These are phyloP conservation scores for Peromyscus leucopus DNA, from an alignment of 2,113 vertebrate genomes.

Conservation along the genomic window DNA sequence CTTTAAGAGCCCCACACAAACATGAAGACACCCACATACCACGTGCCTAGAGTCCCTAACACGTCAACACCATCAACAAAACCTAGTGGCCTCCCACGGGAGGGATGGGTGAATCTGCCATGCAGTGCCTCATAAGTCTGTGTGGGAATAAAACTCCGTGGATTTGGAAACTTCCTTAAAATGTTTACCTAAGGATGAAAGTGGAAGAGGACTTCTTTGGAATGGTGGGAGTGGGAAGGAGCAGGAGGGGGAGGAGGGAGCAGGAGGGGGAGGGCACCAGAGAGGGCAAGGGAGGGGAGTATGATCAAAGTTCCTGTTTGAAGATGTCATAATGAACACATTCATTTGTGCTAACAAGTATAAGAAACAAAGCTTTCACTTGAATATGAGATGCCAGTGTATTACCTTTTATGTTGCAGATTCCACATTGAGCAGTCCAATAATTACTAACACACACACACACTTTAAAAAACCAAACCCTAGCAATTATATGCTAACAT, in stretches of 20 bases:
- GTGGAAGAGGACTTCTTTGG: background rate
- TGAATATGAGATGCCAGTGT: background rate
- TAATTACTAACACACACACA: background rate
- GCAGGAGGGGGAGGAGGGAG: background rate
- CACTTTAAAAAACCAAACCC: background rate
- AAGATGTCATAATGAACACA: background rate
- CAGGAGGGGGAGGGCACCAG: background rate
- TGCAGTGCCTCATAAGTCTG: background rate
- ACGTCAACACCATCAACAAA: background rate
- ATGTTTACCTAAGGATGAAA: background rate
- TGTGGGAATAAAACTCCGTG: background rate
- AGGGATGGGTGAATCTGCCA: background rate
- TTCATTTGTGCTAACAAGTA: background rate
- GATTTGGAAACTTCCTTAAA: background rate
- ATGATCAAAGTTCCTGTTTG: background rate
- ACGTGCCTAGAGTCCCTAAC: background rate
- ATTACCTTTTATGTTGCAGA: background rate
- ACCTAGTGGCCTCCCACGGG: background rate
- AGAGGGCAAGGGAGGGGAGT: background rate
- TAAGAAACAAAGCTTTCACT: background rate
- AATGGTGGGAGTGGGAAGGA: background rate
- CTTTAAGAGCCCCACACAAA: background rate
- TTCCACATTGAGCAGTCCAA: background rate
- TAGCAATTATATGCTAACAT: background rate
- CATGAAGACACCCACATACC: no score